Evolutionary conservation across 1,140 invertebrate genomes (phyloP), one percentile per base, ranked within the genome.

Genomic region (Ceratina japonica): DNA sequence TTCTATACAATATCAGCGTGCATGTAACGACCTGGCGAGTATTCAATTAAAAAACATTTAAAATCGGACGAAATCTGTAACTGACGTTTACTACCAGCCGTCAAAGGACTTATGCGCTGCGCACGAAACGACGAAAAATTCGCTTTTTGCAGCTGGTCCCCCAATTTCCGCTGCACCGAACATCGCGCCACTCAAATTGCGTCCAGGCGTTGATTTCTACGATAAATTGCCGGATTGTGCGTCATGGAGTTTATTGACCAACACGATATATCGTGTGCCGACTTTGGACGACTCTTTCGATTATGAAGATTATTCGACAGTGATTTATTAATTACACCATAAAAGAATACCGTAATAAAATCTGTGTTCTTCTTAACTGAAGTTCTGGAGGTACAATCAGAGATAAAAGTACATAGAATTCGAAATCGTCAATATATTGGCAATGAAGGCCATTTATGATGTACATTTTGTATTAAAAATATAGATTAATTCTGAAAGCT

Each of bases 121-220:
- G 7, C 37, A 7, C 13, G 2, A 56, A 75, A 59, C 64, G 49
- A 77, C n/a, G 59, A 24, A 71, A 71, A 71, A 54, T 24, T 2
- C 27, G 3, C 20, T 70, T 61, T 52, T 72, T 18, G 20, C 66
- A 62, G 44, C 24, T 51, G 44, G 22, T 16, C 44, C 10, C 44
- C 52, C 49, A 37, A 77, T 77, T 77, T 77, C 75, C 66, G 66
- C 52, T 16, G 49, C n/a, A 24, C n/a, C n/a, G 62, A 75, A 75
- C 62, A 54, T 22, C 72, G 15, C 2, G 13, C 31, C 24, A 20
- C 10, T n/a, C 22, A 62, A 73, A 73, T 73, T 73, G 72, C 72
- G n/a, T 31, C 0, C 22, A 49, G 61, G n/a, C 65, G 52, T 66
- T 68, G 65, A 76, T 76, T 70, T 61, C 65, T 51, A 59, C 75